Conservation (phyloP, 2,888 invertebrate species). For the Oligia fasciuncula region DNA sequence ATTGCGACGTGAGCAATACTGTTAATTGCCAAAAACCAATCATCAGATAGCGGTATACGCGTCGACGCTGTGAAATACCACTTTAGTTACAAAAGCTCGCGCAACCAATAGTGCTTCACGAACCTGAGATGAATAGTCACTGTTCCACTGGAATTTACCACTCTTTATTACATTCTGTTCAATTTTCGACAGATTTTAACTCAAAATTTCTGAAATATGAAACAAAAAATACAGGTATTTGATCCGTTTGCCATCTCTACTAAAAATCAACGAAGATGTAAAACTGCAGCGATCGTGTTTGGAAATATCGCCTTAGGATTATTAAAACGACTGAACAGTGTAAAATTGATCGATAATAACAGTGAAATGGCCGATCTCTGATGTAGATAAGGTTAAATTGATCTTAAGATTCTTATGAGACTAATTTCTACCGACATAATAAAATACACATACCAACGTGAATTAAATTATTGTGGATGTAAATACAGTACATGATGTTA, state of each 20-base stretch:
- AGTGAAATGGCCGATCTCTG: slow-evolving; percentile 59
- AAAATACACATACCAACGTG: slow-evolving; percentile 13
- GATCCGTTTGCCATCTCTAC: slow-evolving; percentile 60
- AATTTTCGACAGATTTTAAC: slow-evolving; percentile 60
- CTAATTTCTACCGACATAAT: slow-evolving; percentile 48
- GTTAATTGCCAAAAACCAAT: slow-evolving; percentile 91
- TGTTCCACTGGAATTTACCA: slow-evolving; percentile 38
- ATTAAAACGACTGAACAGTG: slow-evolving; percentile 65
- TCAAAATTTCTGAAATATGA: slow-evolving; percentile 13
- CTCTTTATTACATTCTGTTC: slow-evolving; percentile 55
- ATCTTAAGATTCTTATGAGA: slow-evolving; percentile 45
- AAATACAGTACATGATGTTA: not conserved
- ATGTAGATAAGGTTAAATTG: slow-evolving; percentile 52
- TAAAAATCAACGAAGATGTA: slow-evolving; percentile 70
- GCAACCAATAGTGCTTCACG: slow-evolving; percentile 64
- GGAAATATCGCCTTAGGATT: slow-evolving; percentile 69
- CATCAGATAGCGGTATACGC: slow-evolving; percentile 89
- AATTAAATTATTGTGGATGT: not conserved
- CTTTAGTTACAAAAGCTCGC: slow-evolving; percentile 86
- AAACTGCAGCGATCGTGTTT: slow-evolving; percentile 64
- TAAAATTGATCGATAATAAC: slow-evolving; percentile 63
- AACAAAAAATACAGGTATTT: slow-evolving; percentile 23
- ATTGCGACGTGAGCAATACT: slow-evolving; percentile 88
- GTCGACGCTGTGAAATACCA: slow-evolving; percentile 87
- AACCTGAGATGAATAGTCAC: slow-evolving; percentile 62